Conservation (phyloP, 2,888 invertebrate species). For the Erannis defoliaria region DNA sequence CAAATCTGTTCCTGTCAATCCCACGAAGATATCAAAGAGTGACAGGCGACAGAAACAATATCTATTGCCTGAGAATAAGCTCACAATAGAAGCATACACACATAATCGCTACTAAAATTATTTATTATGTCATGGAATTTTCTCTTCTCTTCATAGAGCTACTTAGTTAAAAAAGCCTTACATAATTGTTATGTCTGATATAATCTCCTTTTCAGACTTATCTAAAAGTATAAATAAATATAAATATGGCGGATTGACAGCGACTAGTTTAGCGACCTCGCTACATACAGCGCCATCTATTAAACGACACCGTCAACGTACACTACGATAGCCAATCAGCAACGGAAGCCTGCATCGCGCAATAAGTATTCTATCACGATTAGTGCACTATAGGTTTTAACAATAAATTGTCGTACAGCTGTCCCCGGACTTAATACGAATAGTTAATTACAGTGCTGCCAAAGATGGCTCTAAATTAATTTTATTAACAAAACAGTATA, state of each 20-base stretch:
- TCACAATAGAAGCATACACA: neutral
- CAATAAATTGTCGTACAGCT: no score
- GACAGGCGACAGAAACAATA: neutral
- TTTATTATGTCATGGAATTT: neutral
- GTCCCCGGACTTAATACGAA: no score
- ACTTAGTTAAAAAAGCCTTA: neutral
- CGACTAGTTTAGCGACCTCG: neutral
- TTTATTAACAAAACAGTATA: no score
- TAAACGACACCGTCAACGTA: no score
- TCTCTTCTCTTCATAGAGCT: neutral
- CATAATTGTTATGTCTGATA: neutral
- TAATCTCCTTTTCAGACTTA: neutral
- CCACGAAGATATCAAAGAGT: neutral
- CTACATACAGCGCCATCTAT: no score
- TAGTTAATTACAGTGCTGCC: no score
- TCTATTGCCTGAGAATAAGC: constrained; percentile 1
- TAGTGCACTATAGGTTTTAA: no score
- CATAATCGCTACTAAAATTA: neutral
- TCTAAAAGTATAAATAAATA: neutral
- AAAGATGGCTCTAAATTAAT: no score
- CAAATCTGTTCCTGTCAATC: neutral
- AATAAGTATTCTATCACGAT: neutral
- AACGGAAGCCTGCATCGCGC: neutral
- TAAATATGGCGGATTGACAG: neutral
- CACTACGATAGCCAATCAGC: neutral